Evolutionary conservation across 2,888 invertebrate species (phyloP), one percentile per base, ranked within the genome.

Genomic region (Leucophora obtusa): DNA sequence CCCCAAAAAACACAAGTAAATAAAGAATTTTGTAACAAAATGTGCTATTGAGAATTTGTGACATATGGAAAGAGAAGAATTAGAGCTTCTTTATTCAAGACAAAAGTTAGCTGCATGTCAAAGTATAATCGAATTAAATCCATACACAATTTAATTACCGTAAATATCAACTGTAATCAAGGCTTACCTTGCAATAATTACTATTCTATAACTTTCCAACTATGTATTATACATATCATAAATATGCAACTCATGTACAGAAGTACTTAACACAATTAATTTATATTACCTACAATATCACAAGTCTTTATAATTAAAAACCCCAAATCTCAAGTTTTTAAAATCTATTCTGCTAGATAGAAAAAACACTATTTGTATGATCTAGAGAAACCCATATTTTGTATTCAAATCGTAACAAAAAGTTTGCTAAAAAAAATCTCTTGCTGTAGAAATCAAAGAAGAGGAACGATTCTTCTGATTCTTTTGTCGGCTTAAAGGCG

Each of bases 401-500:
- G 66, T 71, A 79, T 75, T 75, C 68, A 80, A 75, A 80, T 80
- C 56, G 71, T 71, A 65, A 58, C 66, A 71, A 56, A 63, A 59
- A 18, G 56, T 50, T 66, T 56, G 33, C 11, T 35, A 70, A 63
- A 54, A 51, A 51, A 47, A 47, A n/a, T 56, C 21, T 38, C 38
- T 38, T 8, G 11, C 14, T 38, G 11, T 11, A 38, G 21, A 59
- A 21, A 38, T 43, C 35, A 58, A 70, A 24, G 14, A 69, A 77
- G 60, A 59, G 9, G 43, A 77, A 77, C 66, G 59, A 77, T 77
- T 77, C 71, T 75, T 80, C 72, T 65, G 63, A 73, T 70, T 77
- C 81, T 70, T 81, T 77, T 81, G 81, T 77, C 81, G 81, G 81
- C 76, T 76, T 81, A 51, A 60, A 79, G 74, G 65, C 69, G 74